phyloP scores from a whole-genome alignment of 2,797 vertebrate genomes.

The Poeciliopsis infans region DNA sequence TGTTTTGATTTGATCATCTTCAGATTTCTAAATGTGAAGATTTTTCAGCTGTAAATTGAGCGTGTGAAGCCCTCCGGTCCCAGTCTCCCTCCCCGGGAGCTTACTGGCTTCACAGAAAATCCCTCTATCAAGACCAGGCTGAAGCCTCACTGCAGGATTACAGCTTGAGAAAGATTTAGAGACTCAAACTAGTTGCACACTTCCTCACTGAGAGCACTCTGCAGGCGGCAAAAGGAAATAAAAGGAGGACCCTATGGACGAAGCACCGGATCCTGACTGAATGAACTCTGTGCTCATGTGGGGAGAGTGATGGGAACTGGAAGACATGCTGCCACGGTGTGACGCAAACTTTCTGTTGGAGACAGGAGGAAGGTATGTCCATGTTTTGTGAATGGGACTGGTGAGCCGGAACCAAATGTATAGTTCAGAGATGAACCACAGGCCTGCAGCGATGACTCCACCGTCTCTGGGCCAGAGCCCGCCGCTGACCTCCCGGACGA shows the following conservation, averaged over 20 bases:
- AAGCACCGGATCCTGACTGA: constrained; percentile 25
- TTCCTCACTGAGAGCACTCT: constrained; percentile 45
- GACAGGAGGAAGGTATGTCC: constrained; percentile 35
- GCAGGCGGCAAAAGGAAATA: constrained; percentile 20
- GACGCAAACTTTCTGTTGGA: constrained; percentile 17
- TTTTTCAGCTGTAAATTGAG: constrained; percentile 5
- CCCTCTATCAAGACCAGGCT: constrained; percentile 76
- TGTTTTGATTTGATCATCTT: constrained; percentile 1
- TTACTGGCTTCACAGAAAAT: constrained; percentile 81
- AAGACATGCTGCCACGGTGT: constrained; percentile 23
- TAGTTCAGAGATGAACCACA: constrained; percentile 70
- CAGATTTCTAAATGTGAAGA: background rate
- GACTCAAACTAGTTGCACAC: constrained; percentile 73
- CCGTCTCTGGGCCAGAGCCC: constrained; percentile 62
- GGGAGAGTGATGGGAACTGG: constrained; percentile 23
- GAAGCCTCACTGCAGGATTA: constrained; percentile 85
- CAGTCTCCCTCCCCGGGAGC: constrained; percentile 60
- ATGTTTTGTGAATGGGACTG: constrained; percentile 59
- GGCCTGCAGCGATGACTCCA: constrained; percentile 65
- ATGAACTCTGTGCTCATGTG: constrained; percentile 21
- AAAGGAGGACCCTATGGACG: constrained; percentile 18
- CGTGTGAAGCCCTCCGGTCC: constrained; percentile 18
- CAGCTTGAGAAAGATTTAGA: constrained; percentile 84
- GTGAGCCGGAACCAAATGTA: constrained; percentile 56
- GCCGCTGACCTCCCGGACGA: constrained; percentile 41